Percentiles rank a stretch among this genome's conserved stretches.
Evolutionary conservation across 2,888 invertebrate species (phyloP).

Genomic region (Brachylomia viminalis): DNA sequence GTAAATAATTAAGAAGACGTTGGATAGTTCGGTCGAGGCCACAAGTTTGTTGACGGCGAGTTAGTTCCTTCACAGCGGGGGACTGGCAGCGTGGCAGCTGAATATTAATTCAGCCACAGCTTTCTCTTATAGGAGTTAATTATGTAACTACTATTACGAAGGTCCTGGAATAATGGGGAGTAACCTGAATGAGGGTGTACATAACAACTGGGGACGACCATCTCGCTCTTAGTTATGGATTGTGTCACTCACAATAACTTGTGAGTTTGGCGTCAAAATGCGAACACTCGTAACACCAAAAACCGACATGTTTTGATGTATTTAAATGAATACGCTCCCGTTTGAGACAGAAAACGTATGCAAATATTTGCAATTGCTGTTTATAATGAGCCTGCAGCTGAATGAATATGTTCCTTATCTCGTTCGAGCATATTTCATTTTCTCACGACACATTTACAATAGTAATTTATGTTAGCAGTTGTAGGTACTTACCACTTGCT

Average conservation of each 20-base stretch:
- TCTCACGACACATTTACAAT: constrained; percentile 3
- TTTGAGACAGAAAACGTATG: constrained; percentile 31
- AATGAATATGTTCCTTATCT: constrained; percentile 43
- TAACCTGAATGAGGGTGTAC: constrained; percentile 14
- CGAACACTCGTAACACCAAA: constrained; percentile 1
- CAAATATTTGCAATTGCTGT: constrained; percentile 43
- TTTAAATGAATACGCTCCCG: constrained; percentile 6
- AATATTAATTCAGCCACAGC: constrained; percentile 54
- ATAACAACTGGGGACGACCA: not conserved
- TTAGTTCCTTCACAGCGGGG: constrained; percentile 39
- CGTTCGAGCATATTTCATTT: constrained; percentile 9
- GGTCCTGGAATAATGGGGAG: constrained; percentile 21
- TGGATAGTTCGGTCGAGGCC: constrained; percentile 49
- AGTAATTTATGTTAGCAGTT: constrained; percentile 12
- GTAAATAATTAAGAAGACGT: constrained; percentile 58
- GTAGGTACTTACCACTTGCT: not conserved
- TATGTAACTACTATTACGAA: constrained; percentile 54
- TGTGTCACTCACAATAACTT: not conserved
- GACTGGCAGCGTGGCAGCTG: constrained; percentile 37
- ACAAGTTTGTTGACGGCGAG: constrained; percentile 59
- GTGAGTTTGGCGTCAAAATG: not conserved
- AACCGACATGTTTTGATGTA: constrained; percentile 13
- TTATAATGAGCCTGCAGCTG: constrained; percentile 29
- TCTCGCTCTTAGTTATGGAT: constrained; percentile 2
- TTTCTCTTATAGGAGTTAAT: constrained; percentile 51